These are phyloP conservation scores for Spheniscus humboldti DNA, from an alignment of 2,797 vertebrate species.

Conservation along the genomic window DNA sequence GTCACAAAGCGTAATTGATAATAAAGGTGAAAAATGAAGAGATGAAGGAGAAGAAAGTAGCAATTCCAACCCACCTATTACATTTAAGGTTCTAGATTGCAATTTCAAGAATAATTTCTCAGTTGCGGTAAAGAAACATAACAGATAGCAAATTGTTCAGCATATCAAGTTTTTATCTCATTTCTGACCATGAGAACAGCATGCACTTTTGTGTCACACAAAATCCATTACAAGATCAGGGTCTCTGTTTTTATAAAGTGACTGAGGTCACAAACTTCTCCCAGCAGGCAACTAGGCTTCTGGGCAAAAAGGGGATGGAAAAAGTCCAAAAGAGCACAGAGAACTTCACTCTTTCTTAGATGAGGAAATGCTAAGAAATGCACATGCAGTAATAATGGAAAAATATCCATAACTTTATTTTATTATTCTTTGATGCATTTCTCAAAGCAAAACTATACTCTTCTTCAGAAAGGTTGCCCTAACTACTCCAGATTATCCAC, in stretches of 20 bases:
- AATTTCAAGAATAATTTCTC: background rate
- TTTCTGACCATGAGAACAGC: background rate
- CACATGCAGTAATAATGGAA: background rate
- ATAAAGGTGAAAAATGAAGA: background rate
- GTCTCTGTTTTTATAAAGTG: background rate
- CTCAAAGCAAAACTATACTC: conserved; percentile 36
- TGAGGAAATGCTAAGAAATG: background rate
- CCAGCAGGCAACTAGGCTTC: background rate
- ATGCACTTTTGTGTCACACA: background rate
- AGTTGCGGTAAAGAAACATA: background rate
- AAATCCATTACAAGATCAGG: background rate
- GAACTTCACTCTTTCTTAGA: background rate
- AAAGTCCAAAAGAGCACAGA: background rate
- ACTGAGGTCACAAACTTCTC: background rate
- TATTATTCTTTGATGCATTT: conserved; percentile 19
- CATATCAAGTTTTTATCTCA: background rate
- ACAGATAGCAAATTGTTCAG: background rate
- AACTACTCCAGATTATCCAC: background rate
- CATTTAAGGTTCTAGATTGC: background rate
- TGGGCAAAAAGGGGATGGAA: background rate
- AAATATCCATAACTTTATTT: background rate
- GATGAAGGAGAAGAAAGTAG: background rate
- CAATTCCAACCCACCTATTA: background rate
- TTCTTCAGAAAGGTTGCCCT: background rate
- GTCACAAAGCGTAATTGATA: background rate